Percentiles rank a stretch among this genome's conserved stretches.
Conservation (phyloP, 2,113 vertebrate genomes). For the Isurus oxyrinchus region DNA sequence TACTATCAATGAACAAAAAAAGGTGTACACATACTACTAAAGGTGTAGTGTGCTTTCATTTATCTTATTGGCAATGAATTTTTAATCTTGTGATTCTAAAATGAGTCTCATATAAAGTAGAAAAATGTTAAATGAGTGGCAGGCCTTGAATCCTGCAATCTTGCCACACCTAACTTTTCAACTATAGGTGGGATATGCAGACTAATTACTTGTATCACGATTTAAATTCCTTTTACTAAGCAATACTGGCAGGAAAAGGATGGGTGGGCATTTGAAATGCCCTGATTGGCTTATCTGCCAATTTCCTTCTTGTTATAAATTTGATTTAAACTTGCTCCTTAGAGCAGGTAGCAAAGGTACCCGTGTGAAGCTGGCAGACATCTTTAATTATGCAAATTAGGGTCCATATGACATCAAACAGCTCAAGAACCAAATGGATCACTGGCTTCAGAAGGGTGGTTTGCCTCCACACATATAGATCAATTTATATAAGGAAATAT, state of each 20-base stretch:
- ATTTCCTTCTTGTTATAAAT: not conserved
- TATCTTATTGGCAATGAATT: not conserved
- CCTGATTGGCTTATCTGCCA: not conserved
- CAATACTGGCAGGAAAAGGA: not conserved
- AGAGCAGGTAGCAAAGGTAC: not conserved
- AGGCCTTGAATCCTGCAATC: not conserved
- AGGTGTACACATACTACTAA: not conserved
- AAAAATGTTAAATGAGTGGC: not conserved
- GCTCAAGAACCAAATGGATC: not conserved
- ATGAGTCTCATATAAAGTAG: not conserved
- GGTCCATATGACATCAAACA: not conserved
- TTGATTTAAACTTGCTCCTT: not conserved
- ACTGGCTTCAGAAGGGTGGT: not conserved
- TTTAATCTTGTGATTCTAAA: not conserved
- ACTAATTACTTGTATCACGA: not conserved
- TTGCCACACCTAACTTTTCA: not conserved
- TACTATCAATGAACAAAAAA: not conserved
- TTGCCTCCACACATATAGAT: not conserved
- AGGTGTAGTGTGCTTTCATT: not conserved
- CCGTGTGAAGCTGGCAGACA: no score
- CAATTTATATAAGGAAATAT: not conserved
- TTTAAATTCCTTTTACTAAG: not conserved
- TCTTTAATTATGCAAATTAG: not conserved
- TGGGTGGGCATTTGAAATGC: not conserved
- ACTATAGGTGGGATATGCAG: not conserved